phyloP scores from a whole-genome alignment of 2,797 vertebrate genomes.

The Anabas testudineus region DNA sequence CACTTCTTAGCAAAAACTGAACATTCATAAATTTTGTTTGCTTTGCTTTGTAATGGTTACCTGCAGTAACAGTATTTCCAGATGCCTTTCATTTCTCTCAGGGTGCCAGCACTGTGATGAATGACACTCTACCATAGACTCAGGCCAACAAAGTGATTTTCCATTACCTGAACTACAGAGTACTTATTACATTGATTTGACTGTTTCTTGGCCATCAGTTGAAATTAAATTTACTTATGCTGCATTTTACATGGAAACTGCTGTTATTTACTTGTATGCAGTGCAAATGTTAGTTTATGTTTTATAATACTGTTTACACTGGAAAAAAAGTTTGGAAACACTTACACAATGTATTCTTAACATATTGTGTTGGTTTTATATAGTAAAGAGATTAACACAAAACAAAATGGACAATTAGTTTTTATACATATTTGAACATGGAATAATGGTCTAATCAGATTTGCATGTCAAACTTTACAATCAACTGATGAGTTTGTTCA shows the following conservation, averaged over 20 bases:
- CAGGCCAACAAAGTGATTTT: too few relatives aligned
- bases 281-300: not conserved
- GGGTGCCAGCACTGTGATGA: not conserved
- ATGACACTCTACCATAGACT: too few relatives aligned
- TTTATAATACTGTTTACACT: not conserved
- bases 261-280: not conserved
- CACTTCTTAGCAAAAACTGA: not conserved
- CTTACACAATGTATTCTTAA: too few relatives aligned
- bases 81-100: conserved; percentile 12
- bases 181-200: not conserved
- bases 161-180: too few relatives aligned
- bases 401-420: too few relatives aligned
- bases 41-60: conserved; percentile 13
- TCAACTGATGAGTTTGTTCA: too few relatives aligned
- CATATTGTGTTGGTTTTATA: too few relatives aligned
- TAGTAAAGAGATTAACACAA: too few relatives aligned
- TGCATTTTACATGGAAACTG: not conserved
- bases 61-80: conserved; percentile 7
- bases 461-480: too few relatives aligned
- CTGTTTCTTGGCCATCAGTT: not conserved
- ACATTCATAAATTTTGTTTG: conserved; percentile 23
- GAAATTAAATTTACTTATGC: not conserved
- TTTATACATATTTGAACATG: too few relatives aligned
- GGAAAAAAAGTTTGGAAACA: too few relatives aligned
- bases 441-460: too few relatives aligned